These are phyloP conservation scores for Liasis olivaceus DNA, from an alignment of 2,797 vertebrate genomes.

Conservation along the genomic window DNA sequence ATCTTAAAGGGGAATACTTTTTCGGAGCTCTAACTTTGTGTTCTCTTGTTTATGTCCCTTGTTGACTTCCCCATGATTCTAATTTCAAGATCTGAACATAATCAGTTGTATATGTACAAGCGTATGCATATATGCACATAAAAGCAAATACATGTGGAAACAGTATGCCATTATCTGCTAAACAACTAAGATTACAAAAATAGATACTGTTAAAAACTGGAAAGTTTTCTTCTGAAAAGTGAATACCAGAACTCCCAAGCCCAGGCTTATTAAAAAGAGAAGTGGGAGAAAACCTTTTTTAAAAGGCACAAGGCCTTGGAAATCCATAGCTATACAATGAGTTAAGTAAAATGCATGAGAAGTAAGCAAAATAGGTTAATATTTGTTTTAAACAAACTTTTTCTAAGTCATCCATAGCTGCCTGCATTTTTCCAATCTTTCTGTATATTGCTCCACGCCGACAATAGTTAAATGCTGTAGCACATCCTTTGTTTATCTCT, in stretches of 20 bases:
- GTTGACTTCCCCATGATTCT: background rate
- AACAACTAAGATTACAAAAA: background rate
- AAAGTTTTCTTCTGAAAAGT: background rate
- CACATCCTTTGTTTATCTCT: conserved; percentile 60
- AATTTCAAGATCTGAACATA: background rate
- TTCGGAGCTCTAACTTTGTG: background rate
- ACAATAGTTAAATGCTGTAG: conserved; percentile 71
- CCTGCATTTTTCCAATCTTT: conserved; percentile 74
- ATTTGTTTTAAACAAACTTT: conserved; percentile 67
- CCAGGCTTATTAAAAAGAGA: background rate
- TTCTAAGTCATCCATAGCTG: conserved; percentile 75
- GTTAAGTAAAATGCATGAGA: background rate
- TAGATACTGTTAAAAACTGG: no score
- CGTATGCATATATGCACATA: background rate
- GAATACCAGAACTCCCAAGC: background rate
- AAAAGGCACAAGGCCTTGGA: background rate
- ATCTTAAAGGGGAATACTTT: background rate
- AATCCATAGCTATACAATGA: background rate
- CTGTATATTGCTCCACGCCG: conserved; percentile 74
- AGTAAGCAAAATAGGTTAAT: conserved; percentile 29
- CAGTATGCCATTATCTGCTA: background rate
- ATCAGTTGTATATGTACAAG: background rate
- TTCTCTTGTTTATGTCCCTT: background rate
- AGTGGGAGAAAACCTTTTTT: background rate
- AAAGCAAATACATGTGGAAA: background rate